Base-by-base conservation (phyloP, 30 jellyfish, hydroid and myxozoan species). In the Rhopilema esculentum region DNA sequence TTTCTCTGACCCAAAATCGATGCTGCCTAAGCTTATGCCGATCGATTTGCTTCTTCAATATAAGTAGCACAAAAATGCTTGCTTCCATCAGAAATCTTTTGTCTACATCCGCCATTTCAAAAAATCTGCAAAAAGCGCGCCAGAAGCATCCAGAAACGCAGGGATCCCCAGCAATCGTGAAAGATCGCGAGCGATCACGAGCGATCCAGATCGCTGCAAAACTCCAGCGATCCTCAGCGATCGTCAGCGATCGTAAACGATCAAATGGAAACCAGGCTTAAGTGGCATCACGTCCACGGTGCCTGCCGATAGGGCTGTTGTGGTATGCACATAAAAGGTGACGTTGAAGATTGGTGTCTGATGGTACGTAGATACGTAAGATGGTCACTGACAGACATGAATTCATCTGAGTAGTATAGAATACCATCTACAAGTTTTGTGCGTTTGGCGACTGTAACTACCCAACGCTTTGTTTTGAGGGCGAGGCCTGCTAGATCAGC, bases 231-330 rank as follows among this genome's bases (percentile, higher is more conserved):
- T 79, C 31, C 29, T 79, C 2, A 79, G 53, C 78, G 71, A 79
- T 62, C 89, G 80, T 49, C 89, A 80, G 17, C 89, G 51, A 22
- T 4, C 79, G 52, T 7, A 7, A 48, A 65, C 52, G 19, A 65
- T 12, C 28, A 30, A n/a, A 23, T 7, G 67, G 33, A 0, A 26
- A 67, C 24, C 68, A 30, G 23, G 29, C 32, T 77, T 75, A 75
- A n/a, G 85, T 75, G 49, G 85, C 70, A 49, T 75, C 85, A 22
- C 85, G 85, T 0, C 85, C 85, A 15, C 85, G 72, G 50, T 75
- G 86, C 86, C 31, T 75, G 22, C 86, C 88, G 25, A 65, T 0
- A 12, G 88, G 78, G 79, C 68, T 21, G 32, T 74, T 49, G 50
- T 74, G 84, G 66, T 70, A 70, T 0, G 82, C 82, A 25, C 27